phyloP scores from a whole-genome alignment of 2,888 invertebrate genomes.

The Macropis europaea region DNA sequence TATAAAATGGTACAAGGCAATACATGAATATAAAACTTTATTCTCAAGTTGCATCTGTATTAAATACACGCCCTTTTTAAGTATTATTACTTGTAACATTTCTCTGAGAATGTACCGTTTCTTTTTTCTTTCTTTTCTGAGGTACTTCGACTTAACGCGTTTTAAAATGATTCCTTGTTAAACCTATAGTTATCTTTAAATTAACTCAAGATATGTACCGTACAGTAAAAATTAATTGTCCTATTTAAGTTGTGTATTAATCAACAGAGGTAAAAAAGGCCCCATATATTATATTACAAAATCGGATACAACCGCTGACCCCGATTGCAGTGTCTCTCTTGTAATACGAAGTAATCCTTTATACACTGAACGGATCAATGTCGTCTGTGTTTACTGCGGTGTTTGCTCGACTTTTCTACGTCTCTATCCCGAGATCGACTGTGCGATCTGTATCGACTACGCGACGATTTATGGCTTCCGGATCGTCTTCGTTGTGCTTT shows the following conservation, averaged over 20 bases:
- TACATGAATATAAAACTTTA: conserved; percentile 62
- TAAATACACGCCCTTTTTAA: conserved; percentile 48
- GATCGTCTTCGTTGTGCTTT: conserved; percentile 75
- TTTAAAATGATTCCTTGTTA: conserved; percentile 27
- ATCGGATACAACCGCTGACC: conserved; percentile 9
- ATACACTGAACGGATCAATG: conserved; percentile 59
- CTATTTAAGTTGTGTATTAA: conserved; percentile 28
- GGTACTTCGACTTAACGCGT: conserved; percentile 29
- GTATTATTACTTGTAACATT: conserved; percentile 39
- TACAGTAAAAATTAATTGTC: conserved; percentile 30
- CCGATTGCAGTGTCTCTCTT: conserved; percentile 15
- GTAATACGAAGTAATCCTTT: conserved; percentile 3
- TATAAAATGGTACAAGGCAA: conserved; percentile 57
- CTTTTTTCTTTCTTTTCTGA: conserved; percentile 15
- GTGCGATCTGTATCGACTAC: conserved; percentile 75
- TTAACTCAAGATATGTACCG: conserved; percentile 34
- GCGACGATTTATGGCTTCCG: conserved; percentile 76
- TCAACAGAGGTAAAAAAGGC: conserved; percentile 46
- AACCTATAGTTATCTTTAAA: conserved; percentile 31
- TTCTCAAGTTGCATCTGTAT: conserved; percentile 49
- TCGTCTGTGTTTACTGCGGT: conserved; percentile 75
- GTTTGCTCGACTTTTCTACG: conserved; percentile 75
- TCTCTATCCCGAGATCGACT: conserved; percentile 77
- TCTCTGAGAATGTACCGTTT: conserved; percentile 29
- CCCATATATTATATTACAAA: conserved; percentile 38